Evolutionary conservation across 2,113 vertebrate species (phyloP).

Genomic region (Ciconia boyciana): DNA sequence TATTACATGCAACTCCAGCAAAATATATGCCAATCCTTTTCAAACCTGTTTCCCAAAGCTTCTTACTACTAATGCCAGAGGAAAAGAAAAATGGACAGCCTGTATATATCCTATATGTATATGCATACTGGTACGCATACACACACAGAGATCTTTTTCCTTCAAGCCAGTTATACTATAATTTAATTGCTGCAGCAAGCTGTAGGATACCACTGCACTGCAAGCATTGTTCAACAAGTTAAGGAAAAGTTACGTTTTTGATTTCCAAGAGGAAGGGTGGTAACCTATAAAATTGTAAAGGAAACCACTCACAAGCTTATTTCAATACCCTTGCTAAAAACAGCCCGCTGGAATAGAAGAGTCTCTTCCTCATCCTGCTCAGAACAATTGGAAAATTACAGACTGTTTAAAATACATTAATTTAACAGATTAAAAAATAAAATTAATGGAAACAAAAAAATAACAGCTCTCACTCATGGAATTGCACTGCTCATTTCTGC

Average conservation of each 20-base stretch:
- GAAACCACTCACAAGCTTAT: slow-evolving; percentile 37
- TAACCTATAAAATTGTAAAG: slow-evolving; percentile 41
- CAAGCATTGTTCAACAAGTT: background rate
- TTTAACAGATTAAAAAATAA: background rate
- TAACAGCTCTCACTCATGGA: background rate
- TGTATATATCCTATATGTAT: background rate
- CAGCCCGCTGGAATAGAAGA: slow-evolving; percentile 1
- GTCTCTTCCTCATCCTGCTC: slow-evolving; percentile 59
- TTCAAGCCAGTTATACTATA: background rate
- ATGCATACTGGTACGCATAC: background rate
- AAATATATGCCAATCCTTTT: background rate
- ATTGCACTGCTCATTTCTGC: background rate
- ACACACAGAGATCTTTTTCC: background rate
- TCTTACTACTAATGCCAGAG: background rate
- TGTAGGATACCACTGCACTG: background rate
- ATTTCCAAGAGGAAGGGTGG: slow-evolving; percentile 64
- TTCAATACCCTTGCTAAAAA: slow-evolving; percentile 65
- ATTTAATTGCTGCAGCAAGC: background rate
- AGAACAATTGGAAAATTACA: slow-evolving; percentile 54
- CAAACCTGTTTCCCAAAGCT: background rate
- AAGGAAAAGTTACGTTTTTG: background rate
- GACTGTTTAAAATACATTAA: background rate
- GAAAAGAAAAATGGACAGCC: background rate
- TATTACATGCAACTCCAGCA: background rate
- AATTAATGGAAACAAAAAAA: background rate